Conservation (phyloP, 2,888 invertebrate genomes). For the Nemotelus nigrinus region DNA sequence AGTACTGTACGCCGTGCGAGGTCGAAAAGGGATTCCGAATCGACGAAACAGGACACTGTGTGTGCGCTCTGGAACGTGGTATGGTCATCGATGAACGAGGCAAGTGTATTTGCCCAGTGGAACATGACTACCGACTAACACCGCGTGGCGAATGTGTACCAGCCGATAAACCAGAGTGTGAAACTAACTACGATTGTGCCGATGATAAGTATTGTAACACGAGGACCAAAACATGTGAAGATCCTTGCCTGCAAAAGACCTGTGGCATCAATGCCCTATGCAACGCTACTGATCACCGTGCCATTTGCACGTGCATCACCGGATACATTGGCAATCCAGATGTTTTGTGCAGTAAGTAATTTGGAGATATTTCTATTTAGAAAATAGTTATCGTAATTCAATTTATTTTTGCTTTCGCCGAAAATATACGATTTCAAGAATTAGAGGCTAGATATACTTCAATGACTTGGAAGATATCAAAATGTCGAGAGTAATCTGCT, state of each 20-base stretch:
- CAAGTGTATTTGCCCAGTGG: conserved; percentile 78
- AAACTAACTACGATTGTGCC: conserved; percentile 78
- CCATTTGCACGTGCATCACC: conserved; percentile 79
- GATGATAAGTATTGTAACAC: conserved; percentile 79
- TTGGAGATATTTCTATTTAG: conserved; percentile 21
- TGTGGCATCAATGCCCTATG: conserved; percentile 84
- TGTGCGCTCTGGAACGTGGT: conserved; percentile 82
- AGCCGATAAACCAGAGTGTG: conserved; percentile 70
- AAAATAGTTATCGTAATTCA: conserved; percentile 1
- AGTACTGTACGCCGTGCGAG: conserved; percentile 80
- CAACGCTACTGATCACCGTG: conserved; percentile 79
- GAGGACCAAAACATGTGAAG: conserved; percentile 76
- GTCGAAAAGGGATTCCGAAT: conserved; percentile 78
- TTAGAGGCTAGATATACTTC: too few species aligned
- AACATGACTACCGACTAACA: conserved; percentile 74
- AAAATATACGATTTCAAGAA: too few species aligned
- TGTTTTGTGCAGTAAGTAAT: conserved; percentile 73
- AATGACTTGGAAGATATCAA: too few species aligned
- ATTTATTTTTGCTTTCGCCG: too few species aligned
- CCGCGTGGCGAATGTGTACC: conserved; percentile 70
- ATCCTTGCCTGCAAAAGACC: conserved; percentile 78
- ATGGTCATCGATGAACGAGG: conserved; percentile 80
- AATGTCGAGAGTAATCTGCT: too few species aligned
- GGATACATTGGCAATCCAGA: conserved; percentile 83
- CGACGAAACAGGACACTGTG: conserved; percentile 81